Percentiles rank a stretch among this genome's conserved stretches.
Conservation (phyloP, 2,797 vertebrate genomes). For the Ptychadena robeensis region DNA sequence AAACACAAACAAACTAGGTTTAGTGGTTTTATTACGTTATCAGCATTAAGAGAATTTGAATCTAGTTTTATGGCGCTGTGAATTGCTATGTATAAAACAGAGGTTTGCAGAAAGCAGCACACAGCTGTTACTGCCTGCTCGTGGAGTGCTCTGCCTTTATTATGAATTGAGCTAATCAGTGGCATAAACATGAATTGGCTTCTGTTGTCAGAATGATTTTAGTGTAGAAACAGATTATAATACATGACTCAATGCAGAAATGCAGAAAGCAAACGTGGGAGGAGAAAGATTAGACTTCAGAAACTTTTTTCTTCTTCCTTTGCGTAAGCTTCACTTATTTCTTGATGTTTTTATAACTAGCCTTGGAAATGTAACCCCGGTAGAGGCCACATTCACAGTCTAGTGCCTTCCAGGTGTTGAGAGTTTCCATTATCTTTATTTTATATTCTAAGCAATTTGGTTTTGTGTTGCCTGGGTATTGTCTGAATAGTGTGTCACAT, state of each 20-base stretch:
- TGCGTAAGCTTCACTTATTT: conserved; percentile 44
- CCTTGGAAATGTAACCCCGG: neutral
- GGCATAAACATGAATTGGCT: conserved; percentile 63
- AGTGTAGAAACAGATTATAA: conserved; percentile 26
- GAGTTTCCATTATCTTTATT: neutral
- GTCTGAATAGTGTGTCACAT: neutral
- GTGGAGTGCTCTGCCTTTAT: conserved; percentile 60
- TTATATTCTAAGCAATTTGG: neutral
- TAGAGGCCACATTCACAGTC: neutral
- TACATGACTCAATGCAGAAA: conserved; percentile 56
- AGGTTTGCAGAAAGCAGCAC: conserved; percentile 63
- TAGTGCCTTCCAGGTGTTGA: neutral
- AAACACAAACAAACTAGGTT: conserved; percentile 46
- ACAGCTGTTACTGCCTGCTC: conserved; percentile 61
- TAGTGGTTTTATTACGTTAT: conserved; percentile 55
- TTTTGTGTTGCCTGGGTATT: neutral
- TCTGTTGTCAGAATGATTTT: conserved; percentile 64
- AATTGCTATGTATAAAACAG: conserved; percentile 63
- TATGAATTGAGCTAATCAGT: conserved; percentile 65
- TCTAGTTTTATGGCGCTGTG: conserved; percentile 62
- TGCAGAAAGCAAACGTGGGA: conserved; percentile 54
- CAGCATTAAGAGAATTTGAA: conserved; percentile 60
- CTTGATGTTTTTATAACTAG: neutral
- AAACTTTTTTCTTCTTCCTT: conserved; percentile 42
- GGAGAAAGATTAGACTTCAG: conserved; percentile 48